Evolutionary conservation across 2,797 vertebrate species (phyloP).

Genomic region (Oryzias dopingdopingensis): DNA sequence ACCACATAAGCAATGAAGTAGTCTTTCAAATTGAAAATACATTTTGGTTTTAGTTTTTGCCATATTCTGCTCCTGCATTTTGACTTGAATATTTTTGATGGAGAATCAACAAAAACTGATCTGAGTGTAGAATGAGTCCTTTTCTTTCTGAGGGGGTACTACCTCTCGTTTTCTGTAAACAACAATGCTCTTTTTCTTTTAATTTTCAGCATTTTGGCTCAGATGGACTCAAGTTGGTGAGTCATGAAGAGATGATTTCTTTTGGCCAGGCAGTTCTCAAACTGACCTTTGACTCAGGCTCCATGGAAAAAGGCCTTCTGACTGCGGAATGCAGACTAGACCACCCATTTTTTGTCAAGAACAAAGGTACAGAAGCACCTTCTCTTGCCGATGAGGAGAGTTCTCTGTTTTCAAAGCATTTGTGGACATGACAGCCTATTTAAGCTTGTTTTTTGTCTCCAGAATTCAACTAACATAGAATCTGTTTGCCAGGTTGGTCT

Average conservation of each 20-base stretch:
- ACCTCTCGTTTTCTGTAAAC: neutral
- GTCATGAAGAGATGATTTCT: conserved; percentile 91
- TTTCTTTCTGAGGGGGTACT: no score
- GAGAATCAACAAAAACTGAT: no score
- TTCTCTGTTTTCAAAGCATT: neutral
- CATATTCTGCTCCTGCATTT: no score
- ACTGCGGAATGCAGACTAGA: conserved; percentile 94
- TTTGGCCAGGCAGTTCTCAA: conserved; percentile 94
- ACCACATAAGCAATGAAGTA: no score
- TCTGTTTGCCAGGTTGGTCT: conserved; percentile 86
- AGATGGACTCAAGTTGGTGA: conserved; percentile 91
- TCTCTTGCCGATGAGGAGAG: neutral
- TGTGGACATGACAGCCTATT: no score
- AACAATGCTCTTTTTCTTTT: conserved; percentile 8
- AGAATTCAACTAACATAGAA: conserved; percentile 14
- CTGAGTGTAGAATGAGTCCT: no score
- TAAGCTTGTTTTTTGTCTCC: neutral
- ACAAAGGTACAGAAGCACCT: conserved; percentile 83
- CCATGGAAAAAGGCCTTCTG: conserved; percentile 85
- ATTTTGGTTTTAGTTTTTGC: no score
- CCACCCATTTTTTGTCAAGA: conserved; percentile 97
- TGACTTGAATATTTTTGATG: no score
- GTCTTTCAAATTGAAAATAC: no score
- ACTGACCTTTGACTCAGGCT: conserved; percentile 96
- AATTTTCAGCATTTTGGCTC: conserved; percentile 87